A percentile compares a stretch with the other conserved stretches of the same genome.
Conservation (phyloP, 1,140 invertebrate species). For the Globodera ellingtonae region DNA sequence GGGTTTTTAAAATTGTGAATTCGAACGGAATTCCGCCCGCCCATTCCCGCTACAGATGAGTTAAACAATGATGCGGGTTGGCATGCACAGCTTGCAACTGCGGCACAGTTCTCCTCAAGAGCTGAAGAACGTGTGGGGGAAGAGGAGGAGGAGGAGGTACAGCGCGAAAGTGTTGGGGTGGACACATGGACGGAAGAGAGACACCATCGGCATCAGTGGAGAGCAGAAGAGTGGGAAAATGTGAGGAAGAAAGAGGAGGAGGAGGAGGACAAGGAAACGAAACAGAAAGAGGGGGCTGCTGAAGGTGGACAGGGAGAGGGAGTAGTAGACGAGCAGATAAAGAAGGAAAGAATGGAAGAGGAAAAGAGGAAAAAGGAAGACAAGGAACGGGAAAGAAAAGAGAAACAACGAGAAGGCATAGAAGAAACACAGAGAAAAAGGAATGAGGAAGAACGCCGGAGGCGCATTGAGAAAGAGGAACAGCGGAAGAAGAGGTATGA, state of each 20-base stretch:
- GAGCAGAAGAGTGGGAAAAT: neutral
- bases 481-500: neutral
- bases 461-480: neutral
- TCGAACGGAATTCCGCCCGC: too few relatives aligned
- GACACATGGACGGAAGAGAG: neutral
- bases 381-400: neutral
- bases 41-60: neutral
- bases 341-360: neutral
- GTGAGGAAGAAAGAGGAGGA: neutral
- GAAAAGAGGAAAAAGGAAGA: neutral
- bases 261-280: neutral
- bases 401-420: neutral
- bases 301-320: neutral
- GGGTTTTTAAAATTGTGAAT: too few relatives aligned
- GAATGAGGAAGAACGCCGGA: neutral
- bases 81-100: conserved; percentile 15
- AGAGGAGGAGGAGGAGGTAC: neutral
- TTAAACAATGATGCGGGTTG: conserved; percentile 17
- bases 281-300: neutral
- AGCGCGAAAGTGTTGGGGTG: neutral
- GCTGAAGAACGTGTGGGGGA: neutral
- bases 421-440: neutral
- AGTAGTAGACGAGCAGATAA: neutral
- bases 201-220: neutral
- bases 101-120: conserved; percentile 6